A percentile compares a stretch with the other conserved stretches of the same genome.
These are phyloP conservation scores for Pterocles burchelli DNA, from an alignment of 2,113 vertebrate species.

Conservation along the genomic window DNA sequence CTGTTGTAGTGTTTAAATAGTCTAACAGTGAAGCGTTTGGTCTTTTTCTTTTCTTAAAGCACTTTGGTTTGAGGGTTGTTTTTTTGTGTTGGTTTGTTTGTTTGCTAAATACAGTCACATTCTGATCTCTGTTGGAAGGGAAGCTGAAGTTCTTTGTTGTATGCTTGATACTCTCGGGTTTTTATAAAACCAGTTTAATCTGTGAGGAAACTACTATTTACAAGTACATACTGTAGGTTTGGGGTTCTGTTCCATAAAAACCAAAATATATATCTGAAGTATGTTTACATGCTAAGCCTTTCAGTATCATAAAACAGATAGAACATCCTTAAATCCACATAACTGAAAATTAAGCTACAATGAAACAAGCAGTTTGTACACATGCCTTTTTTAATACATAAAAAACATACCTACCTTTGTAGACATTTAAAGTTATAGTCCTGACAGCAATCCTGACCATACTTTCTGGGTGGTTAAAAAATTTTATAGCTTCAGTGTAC, in stretches of 20 bases:
- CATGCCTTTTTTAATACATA: background rate
- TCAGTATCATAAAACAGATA: background rate
- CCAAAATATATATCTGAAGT: background rate
- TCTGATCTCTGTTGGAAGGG: background rate
- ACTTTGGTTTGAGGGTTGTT: fast-evolving
- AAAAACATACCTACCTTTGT: conserved; percentile 95
- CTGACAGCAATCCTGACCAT: conserved; percentile 99
- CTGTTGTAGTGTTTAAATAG: background rate
- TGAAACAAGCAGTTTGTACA: background rate
- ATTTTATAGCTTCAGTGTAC: conserved; percentile 99
- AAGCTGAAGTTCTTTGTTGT: background rate
- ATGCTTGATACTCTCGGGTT: fast-evolving
- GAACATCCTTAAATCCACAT: background rate
- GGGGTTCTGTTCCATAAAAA: background rate
- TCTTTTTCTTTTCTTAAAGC: background rate
- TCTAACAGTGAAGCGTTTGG: background rate
- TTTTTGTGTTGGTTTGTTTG: background rate
- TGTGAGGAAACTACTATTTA: background rate
- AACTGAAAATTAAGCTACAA: background rate
- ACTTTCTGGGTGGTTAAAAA: conserved; percentile 99
- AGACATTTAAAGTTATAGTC: conserved; percentile 98
- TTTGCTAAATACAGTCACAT: background rate
- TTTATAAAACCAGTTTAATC: background rate
- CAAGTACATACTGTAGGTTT: background rate
- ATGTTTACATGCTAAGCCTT: background rate